phyloP scores from a whole-genome alignment of 2,113 vertebrate genomes.

The Bucco capensis region DNA sequence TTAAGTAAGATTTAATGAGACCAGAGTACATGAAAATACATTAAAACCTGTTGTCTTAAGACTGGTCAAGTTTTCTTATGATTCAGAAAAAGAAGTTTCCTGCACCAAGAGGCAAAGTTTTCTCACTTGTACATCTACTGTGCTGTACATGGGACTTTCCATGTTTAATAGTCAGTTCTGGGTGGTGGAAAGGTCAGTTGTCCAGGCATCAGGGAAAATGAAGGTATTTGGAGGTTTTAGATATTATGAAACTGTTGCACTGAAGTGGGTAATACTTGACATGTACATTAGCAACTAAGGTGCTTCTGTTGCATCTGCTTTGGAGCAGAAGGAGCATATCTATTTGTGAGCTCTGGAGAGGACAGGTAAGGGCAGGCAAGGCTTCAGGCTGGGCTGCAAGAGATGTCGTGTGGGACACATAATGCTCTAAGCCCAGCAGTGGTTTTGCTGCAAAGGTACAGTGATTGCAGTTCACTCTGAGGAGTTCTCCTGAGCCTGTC shows the following conservation, averaged over 20 bases:
- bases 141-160: not conserved
- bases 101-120: not conserved
- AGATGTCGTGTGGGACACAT: not conserved
- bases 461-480: not conserved
- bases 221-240: not conserved
- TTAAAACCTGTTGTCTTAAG: slow-evolving; percentile 28
- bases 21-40: slow-evolving; percentile 2
- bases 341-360: not conserved
- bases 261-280: not conserved
- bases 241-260: not conserved
- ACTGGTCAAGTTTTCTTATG: not conserved
- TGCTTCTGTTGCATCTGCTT: not conserved
- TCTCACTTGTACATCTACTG: not conserved
- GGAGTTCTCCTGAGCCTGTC: not conserved
- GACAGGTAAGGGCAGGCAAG: not conserved
- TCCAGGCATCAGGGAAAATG: not conserved
- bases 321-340: not conserved
- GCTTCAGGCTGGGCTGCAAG: not conserved
- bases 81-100: not conserved
- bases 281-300: not conserved
- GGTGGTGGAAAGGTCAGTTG: not conserved
- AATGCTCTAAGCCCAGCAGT: not conserved
- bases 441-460: not conserved
- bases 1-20: slow-evolving; percentile 47
- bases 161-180: not conserved